phyloP scores from a whole-genome alignment of 2,113 vertebrate species.

The Isichthys henryi region DNA sequence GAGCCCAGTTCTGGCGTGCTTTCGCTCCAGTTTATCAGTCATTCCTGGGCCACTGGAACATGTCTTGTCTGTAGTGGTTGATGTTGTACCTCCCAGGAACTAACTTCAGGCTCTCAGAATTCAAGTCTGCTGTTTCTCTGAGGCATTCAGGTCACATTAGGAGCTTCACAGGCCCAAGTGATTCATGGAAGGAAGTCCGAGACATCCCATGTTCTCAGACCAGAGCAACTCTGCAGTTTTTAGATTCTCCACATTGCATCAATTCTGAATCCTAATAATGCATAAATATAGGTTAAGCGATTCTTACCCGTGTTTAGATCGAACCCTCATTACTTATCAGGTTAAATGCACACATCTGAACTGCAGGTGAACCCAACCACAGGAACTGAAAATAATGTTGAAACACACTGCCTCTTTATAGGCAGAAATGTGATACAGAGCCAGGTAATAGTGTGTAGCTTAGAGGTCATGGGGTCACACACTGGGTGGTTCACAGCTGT shows the following conservation, averaged over 20 bases:
- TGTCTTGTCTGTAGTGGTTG: neutral
- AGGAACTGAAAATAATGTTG: neutral
- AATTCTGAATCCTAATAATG: conserved; percentile 31
- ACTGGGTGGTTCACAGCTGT: neutral
- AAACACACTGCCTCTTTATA: neutral
- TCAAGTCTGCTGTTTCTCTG: neutral
- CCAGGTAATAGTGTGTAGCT: neutral
- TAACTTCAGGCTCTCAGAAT: neutral
- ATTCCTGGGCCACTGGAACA: neutral
- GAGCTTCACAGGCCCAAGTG: conserved; percentile 12
- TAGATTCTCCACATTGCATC: conserved; percentile 19
- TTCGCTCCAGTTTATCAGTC: neutral
- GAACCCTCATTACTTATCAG: conserved; percentile 17
- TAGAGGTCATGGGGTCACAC: neutral
- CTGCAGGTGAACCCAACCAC: neutral
- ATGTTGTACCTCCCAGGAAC: neutral
- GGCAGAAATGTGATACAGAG: neutral
- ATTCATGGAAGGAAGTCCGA: neutral
- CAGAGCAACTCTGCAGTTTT: conserved; percentile 18
- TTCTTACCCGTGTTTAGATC: neutral
- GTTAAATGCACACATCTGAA: conserved; percentile 3
- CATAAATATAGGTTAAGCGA: conserved; percentile 21
- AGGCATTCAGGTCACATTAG: neutral
- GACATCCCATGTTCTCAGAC: conserved; percentile 16
- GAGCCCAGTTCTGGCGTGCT: neutral